Base-by-base conservation (phyloP, 2,797 vertebrate species). In the Perodicticus potto region DNA sequence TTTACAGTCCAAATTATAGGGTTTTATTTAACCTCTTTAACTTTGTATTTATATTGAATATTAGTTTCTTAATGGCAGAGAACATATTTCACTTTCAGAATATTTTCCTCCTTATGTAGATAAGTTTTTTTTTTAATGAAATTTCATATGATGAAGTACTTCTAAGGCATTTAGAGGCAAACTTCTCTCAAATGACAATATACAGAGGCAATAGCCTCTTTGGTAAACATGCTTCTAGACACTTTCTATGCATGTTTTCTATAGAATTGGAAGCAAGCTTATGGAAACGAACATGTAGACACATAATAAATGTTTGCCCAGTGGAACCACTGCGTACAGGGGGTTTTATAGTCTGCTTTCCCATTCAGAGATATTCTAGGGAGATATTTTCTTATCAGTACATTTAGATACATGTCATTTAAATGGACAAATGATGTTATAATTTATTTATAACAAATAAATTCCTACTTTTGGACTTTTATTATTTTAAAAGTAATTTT, bases 11-110 rank as follows among this genome's bases (percentile, higher is more conserved):
- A 92, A 74, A 84, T 89, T 73, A 63, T 2, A 43, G 29, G 53
- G 61, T 93, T 97, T 89, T 73, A 73, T 59, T 84, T 93, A 80
- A 90, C 45, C 23, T 86, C 45, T 86, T 96, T 73, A 45, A 63
- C 40, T 94, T 93, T 84, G 43, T 55, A 43, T 94, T 94, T 93
- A 27, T 92, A 10, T 37, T 94, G 61, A 91, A 25, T 69, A 14
- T 83, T 89, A 34, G 19, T 84, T 45, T 95, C 59, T 94, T 86
- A 25, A 76, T 94, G 82, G 7, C 43, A 91, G 87, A 91, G 72
- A 92, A 81, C 9, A 20, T 86, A 85, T 65, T 92, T 92, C 27
- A 72, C 29, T 83, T 93, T 63, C 25, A 65, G 67, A 83, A 49
- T 93, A 78, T 88, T 93, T 96, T 90, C 29, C 37, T 93, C 17